Percentiles rank a stretch among this genome's conserved stretches.
phyloP scores from a whole-genome alignment of 1,140 invertebrate genomes.

The Notospermus geniculatus region DNA sequence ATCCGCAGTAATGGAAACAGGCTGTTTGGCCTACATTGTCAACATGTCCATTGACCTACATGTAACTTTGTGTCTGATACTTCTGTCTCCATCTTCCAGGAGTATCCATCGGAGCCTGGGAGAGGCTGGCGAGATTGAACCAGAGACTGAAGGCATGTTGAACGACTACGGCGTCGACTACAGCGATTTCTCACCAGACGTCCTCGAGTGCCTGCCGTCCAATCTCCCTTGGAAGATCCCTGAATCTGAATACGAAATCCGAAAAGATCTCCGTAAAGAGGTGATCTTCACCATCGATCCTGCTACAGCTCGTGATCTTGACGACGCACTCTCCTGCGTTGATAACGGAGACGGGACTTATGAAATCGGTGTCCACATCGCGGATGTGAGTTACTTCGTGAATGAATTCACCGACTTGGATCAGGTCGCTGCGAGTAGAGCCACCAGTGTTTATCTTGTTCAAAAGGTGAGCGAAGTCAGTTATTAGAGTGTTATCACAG shows the following conservation, averaged over 20 bases:
- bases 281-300: slow-evolving; percentile 94
- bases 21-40: too few species aligned
- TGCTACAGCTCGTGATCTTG: slow-evolving; percentile 83
- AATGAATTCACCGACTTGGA: slow-evolving; percentile 70
- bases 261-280: slow-evolving; percentile 73
- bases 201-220: slow-evolving; percentile 61
- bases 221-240: slow-evolving; percentile 61
- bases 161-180: slow-evolving; percentile 73
- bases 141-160: slow-evolving; percentile 76
- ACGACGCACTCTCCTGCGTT: slow-evolving; percentile 87
- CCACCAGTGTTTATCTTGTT: slow-evolving; percentile 83
- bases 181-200: slow-evolving; percentile 64
- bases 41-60: too few species aligned
- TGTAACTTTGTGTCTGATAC: slow-evolving; percentile 5
- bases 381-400: slow-evolving; percentile 84
- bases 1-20: too few species aligned
- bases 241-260: slow-evolving; percentile 45
- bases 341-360: slow-evolving; percentile 63
- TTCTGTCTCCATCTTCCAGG: too few species aligned
- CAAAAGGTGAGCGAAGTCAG: slow-evolving; percentile 64
- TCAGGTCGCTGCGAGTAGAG: slow-evolving; percentile 68
- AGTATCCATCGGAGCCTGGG: slow-evolving; percentile 70
- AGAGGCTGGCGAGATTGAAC: slow-evolving; percentile 68
- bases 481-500: too few species aligned
- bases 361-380: slow-evolving; percentile 88